phyloP scores from a whole-genome alignment of 2,797 vertebrate species.

The Sebastes dallii region DNA sequence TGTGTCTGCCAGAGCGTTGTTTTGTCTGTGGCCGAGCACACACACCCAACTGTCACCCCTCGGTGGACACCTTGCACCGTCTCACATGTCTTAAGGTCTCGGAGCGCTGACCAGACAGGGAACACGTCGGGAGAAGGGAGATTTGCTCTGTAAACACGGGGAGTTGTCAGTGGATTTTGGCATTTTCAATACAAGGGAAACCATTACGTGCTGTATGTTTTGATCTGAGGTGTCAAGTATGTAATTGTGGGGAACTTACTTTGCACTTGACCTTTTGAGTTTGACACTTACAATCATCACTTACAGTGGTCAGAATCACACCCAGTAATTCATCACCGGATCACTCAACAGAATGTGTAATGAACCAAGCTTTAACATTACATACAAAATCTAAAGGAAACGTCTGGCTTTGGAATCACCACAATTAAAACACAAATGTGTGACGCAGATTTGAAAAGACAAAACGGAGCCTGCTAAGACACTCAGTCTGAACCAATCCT shows the following conservation, averaged over 20 bases:
- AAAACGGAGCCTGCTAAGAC: conserved; percentile 1
- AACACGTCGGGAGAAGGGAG: conserved; percentile 23
- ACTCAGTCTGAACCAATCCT: neutral
- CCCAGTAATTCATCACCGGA: conserved; percentile 40
- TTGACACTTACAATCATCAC: conserved; percentile 44
- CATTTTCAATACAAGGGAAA: conserved; percentile 37
- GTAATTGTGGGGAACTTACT: conserved; percentile 54
- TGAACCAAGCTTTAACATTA: neutral
- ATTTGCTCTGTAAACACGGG: conserved; percentile 40
- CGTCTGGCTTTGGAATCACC: neutral
- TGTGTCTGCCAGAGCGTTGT: conserved; percentile 62
- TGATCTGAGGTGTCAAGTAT: conserved; percentile 57
- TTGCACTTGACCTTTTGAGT: conserved; percentile 42
- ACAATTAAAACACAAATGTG: conserved; percentile 2
- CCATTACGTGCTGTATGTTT: conserved; percentile 60
- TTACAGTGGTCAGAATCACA: conserved; percentile 40
- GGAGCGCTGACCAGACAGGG: conserved; percentile 32
- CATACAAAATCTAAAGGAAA: conserved; percentile 11
- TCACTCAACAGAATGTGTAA: conserved; percentile 43
- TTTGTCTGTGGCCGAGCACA: conserved; percentile 72
- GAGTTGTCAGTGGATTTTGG: conserved; percentile 46
- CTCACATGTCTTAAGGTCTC: conserved; percentile 42
- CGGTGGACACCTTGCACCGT: conserved; percentile 49
- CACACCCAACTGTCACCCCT: conserved; percentile 66
- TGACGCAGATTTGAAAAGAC: conserved; percentile 3